Evolutionary conservation across 2,113 vertebrate species (phyloP).

Genomic region (Hypanus sabinus): DNA sequence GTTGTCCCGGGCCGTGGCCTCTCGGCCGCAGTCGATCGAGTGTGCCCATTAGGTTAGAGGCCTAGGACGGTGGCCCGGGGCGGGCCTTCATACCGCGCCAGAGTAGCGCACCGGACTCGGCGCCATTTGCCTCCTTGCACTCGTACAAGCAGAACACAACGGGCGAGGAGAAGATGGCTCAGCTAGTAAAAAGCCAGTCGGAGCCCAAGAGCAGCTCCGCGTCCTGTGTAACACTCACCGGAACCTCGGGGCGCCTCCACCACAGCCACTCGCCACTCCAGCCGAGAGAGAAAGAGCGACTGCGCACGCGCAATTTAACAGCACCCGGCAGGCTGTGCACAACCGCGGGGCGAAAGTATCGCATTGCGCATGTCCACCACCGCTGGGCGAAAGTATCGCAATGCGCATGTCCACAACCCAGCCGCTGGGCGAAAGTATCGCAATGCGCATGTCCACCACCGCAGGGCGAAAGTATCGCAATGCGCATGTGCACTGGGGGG

Average conservation of each 20-base stretch:
- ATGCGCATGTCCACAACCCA: background rate
- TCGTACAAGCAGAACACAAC: background rate
- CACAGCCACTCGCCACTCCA: background rate
- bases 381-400: background rate
- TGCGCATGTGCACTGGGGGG: too few relatives aligned
- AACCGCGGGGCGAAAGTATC: too few relatives aligned
- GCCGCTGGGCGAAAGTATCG: too few relatives aligned
- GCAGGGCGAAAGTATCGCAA: too few relatives aligned
- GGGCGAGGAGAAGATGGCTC: background rate
- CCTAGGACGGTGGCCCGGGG: background rate
- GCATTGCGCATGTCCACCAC: background rate
- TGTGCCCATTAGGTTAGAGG: background rate
- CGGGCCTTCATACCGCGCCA: too few relatives aligned
- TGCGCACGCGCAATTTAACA: background rate
- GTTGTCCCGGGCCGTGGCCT: too few relatives aligned
- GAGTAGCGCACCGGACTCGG: too few relatives aligned
- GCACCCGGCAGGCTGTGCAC: background rate
- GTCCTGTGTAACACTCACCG: background rate
- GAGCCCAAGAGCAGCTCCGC: background rate
- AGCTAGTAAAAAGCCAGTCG: fast-evolving
- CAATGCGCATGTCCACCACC: background rate
- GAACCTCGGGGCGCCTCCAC: background rate
- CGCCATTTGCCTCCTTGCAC: background rate
- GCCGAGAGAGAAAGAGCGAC: background rate
- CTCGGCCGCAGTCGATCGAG: too few relatives aligned